Evolutionary conservation across 1,140 invertebrate genomes (phyloP), one percentile per base, ranked within the genome.

Genomic region (Bombus confusus): DNA sequence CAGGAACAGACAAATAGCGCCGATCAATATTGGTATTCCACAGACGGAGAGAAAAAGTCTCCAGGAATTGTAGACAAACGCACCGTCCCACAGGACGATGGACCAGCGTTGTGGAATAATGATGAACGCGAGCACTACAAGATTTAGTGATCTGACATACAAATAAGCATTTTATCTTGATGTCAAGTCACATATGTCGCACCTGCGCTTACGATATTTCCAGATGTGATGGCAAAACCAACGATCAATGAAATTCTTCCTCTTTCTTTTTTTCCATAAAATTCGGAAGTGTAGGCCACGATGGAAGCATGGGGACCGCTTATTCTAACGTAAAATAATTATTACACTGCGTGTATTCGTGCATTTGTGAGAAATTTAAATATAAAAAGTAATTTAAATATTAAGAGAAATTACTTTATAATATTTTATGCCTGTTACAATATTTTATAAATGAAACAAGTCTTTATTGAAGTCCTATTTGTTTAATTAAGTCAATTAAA

Each of bases 291-390:
- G 89, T 97, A 97, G 0, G 97, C 96, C 90, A 97, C 96, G n/a
- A 97, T 94, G 1, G 97, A 96, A 0, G 97, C 97, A 91, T 96
- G 97, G 2, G 97, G 97, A 1, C 97, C 97, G 92, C 97, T 97
- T 88, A 97, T 96, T 78, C 97, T 97, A 91, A 66, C 94, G 93
- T 5, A 22, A 2, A 25, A 75, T 64, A 43, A 31, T 82, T 71
- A 22, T 12, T 59, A 62, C 28, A 12, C 47, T 47, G 0, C 18
- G 28, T 9, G 47, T 22, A 22, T 52, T 22, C 18, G 0, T 22
- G 18, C 0, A 62, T n/a, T n/a, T 3, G 3, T 13, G 28, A 13
- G 15, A 34, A n/a, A 22, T 18, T 66, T 3, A 64, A 15, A 31
- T 0, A 15, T 15, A 31, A 64, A 62, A 13, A 62, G 10, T 13